Base-by-base conservation (phyloP, 2,888 invertebrate species). In the Monopis laevigella region DNA sequence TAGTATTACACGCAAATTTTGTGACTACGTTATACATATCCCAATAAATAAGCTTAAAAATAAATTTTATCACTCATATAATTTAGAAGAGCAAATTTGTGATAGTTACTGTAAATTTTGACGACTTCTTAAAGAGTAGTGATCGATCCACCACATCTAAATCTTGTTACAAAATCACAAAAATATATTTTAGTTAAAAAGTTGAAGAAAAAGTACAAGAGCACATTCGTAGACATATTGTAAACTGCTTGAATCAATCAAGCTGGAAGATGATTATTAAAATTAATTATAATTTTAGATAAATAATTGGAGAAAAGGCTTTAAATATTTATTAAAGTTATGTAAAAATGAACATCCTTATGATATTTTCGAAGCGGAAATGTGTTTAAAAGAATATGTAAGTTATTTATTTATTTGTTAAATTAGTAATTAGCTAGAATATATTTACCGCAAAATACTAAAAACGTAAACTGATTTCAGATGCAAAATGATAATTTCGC, bases 271-370 rank as follows among this genome's bases (percentile, higher is more conserved):
- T n/a, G n/a, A n/a, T n/a, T n/a, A n/a, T n/a, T n/a, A n/a, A n/a
- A n/a, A n/a, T n/a, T n/a, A n/a, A n/a, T 18, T 35, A 5, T 16
- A 28, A 21, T 55, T 57, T n/a, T 49, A 72, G 71, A 65, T 65
- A 17, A 52, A 50, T 6, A 61, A 64, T 48, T 72, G 70, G 71
- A 57, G 66, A 0, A 69, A 57, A 43, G 58, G 65, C 26, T 71
- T 63, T 45, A 58, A 51, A 40, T 70, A 71, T 47, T 44, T 70
- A 24, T 43, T 53, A 2, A 59, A 59, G 18, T 46, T 54, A 3
- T 70, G 71, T 40, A 51, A 51, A 1, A 29, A 46, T 3, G 53
- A 65, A 2, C 44, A 66, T 18, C 53, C 55, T 1, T 50, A 46
- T 1, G 50, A 62, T 18, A 43, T 51, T 8, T 47, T 49, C 1